A percentile compares a stretch with the other conserved stretches of the same genome.
Evolutionary conservation across 2,797 vertebrate species (phyloP).

Genomic region (Clarias platycephalus): DNA sequence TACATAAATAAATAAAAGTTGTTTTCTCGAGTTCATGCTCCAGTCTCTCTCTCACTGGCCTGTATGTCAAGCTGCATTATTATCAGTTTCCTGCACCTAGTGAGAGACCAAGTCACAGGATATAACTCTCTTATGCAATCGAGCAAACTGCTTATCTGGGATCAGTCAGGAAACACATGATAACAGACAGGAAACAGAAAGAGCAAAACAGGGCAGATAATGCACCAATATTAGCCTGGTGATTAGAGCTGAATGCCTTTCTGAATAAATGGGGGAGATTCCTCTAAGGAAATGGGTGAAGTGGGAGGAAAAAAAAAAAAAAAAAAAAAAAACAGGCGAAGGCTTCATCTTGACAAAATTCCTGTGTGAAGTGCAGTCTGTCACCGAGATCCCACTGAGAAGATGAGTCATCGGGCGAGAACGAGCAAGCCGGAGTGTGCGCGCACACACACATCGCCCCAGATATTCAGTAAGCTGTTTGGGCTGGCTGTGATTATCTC

Average conservation of each 20-base stretch:
- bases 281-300: conserved; percentile 13
- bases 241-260: conserved; percentile 18
- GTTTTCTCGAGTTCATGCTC: background rate
- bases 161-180: conserved; percentile 28
- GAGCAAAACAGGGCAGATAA: conserved; percentile 30
- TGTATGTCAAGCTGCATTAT: conserved; percentile 26
- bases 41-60: background rate
- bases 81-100: conserved; percentile 38
- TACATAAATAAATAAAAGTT: conserved; percentile 31
- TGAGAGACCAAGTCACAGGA: conserved; percentile 45
- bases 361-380: conserved; percentile 40
- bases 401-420: conserved; percentile 50
- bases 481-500: conserved; percentile 31
- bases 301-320: background rate
- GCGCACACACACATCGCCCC: conserved; percentile 6
- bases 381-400: conserved; percentile 49
- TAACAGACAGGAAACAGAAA: conserved; percentile 17
- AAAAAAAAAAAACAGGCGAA: background rate
- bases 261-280: conserved; percentile 21
- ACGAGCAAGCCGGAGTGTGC: background rate
- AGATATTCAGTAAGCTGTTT: conserved; percentile 32
- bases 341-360: conserved; percentile 49
- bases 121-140: conserved; percentile 47
- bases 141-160: conserved; percentile 39
- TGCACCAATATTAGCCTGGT: conserved; percentile 15